Conservation (phyloP, 2,888 invertebrate genomes). For the Drosophila peninsularis region DNA sequence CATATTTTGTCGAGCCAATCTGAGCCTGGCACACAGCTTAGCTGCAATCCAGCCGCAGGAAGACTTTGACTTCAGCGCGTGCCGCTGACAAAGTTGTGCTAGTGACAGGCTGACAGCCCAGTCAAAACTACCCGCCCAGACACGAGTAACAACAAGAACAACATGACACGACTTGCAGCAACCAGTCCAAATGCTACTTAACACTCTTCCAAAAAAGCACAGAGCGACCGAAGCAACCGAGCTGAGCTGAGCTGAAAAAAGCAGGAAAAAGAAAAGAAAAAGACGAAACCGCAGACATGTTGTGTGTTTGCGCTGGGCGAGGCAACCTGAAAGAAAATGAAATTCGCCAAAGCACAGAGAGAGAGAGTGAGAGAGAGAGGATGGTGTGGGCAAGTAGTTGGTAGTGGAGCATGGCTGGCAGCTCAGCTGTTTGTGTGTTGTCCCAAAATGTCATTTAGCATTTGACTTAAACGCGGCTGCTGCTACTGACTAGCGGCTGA, state of each 20-base stretch:
- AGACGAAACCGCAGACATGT: slow-evolving; percentile 57
- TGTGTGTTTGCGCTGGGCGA: slow-evolving; percentile 30
- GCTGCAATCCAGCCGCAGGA: slow-evolving; percentile 12
- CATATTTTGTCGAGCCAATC: slow-evolving; percentile 27
- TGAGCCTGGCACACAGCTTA: slow-evolving; percentile 17
- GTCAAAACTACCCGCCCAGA: slow-evolving; percentile 69
- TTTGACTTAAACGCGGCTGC: slow-evolving; percentile 69
- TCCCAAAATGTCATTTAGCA: slow-evolving; percentile 77
- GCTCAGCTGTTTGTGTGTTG: slow-evolving; percentile 71
- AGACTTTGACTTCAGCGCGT: slow-evolving; percentile 38
- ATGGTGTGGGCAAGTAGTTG: no score
- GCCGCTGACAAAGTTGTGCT: slow-evolving; percentile 63
- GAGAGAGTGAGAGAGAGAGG: background rate
- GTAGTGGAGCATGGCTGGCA: slow-evolving; percentile 2
- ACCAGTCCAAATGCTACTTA: slow-evolving; percentile 43
- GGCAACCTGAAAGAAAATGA: slow-evolving; percentile 55
- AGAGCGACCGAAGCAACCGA: background rate
- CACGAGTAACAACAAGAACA: slow-evolving; percentile 12
- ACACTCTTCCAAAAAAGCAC: slow-evolving; percentile 40
- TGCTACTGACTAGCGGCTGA: slow-evolving; percentile 38
- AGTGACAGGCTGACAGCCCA: slow-evolving; percentile 73
- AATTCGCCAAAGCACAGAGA: slow-evolving; percentile 32
- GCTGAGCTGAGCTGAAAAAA: background rate
- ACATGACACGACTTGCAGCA: slow-evolving; percentile 13
- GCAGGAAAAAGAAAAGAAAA: slow-evolving; percentile 13